Base-by-base conservation (phyloP, 2,113 vertebrate genomes). In the Prionailurus viverrinus region DNA sequence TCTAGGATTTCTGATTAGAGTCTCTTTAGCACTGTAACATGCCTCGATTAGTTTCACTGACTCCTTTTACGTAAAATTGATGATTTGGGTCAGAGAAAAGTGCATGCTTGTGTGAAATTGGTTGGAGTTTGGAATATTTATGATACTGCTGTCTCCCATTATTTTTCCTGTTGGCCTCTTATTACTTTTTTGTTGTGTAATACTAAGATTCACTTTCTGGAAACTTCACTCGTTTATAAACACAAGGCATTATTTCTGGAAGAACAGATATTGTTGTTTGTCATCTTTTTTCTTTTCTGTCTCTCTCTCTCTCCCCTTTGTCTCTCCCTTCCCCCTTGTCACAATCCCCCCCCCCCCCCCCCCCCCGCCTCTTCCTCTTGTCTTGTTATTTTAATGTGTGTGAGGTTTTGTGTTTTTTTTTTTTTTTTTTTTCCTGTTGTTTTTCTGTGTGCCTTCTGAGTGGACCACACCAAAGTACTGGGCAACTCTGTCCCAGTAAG, bases 141-240 rank as follows among this genome's bases (percentile, higher is more conserved):
- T 88, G 81, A 74, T 53, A 73, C 65, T 89, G 83, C 79, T 90
- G 69, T 91, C 18, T 94, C 48, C 55, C 58, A 14, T 94, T 93
- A 74, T 84, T 95, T 96, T 96, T 89, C 90, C 55, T 93, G 15
- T 96, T 95, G 94, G 94, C 95, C 23, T 96, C 84, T 96, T 79
- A 79, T 94, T 92, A 51, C 36, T 97, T 58, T 58, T 96, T 21
- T 97, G 63, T 98, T 97, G 97, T 97, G 95, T 97, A 94, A 90
- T 89, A 61, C 27, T 69, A 36, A 90, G 94, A 98, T 95, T 73
- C 25, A 86, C 66, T 97, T 97, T 97, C 79, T 95, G 39, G 96
- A 97, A 97, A 87, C 79, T 69, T 89, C 63, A 82, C 48, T 95
- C 14, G 69, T 94, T 89, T 97, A 12, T 45, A 96, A 98, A 82